Evolutionary conservation across 2,113 vertebrate species (phyloP).

Genomic region (Leptocoma aspasia): DNA sequence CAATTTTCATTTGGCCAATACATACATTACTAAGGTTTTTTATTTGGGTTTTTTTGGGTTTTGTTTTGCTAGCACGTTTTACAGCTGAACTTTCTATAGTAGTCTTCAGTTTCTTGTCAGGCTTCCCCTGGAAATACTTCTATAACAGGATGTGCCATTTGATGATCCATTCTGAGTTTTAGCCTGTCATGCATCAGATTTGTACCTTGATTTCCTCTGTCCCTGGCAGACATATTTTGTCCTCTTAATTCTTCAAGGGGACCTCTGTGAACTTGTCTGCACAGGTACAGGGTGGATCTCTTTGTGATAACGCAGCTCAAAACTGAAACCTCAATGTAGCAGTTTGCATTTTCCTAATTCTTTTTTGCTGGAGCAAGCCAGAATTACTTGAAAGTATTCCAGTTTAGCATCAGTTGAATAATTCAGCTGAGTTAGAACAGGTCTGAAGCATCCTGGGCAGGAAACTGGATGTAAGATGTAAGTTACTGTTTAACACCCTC

Average conservation of each 20-base stretch:
- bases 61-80: neutral
- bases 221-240: neutral
- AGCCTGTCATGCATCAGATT: neutral
- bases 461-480: neutral
- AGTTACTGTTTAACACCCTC: neutral
- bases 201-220: neutral
- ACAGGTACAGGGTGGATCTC: neutral
- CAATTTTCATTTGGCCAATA: neutral
- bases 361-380: neutral
- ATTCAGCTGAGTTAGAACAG: neutral
- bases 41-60: neutral
- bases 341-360: neutral
- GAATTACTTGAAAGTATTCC: neutral
- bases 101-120: neutral
- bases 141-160: neutral
- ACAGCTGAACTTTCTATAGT: neutral
- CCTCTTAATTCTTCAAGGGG: neutral
- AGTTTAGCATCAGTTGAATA: neutral
- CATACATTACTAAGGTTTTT: accelerated
- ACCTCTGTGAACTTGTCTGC: neutral
- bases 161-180: neutral
- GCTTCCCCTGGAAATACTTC: neutral
- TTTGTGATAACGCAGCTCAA: neutral
- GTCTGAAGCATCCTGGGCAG: neutral
- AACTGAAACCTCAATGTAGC: neutral